These are phyloP conservation scores for Pangasius macronema DNA, from an alignment of 2,797 vertebrate genomes.

Conservation along the genomic window DNA sequence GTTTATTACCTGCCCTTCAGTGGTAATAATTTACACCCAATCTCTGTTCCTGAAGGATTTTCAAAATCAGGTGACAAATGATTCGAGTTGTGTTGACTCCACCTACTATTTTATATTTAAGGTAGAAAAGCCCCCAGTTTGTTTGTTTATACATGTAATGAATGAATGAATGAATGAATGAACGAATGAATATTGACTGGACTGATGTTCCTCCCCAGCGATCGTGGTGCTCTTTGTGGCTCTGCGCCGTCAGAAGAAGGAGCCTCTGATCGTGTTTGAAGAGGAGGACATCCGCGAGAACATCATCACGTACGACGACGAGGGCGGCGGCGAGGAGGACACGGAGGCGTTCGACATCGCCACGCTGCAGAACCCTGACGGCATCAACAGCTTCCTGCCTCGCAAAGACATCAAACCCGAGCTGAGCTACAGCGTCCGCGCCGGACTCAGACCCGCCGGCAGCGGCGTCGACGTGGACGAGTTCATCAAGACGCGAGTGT, in stretches of 20 bases:
- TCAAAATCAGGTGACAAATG: neutral
- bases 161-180: neutral
- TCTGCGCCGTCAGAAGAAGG: conserved; percentile 93
- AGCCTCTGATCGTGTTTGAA: conserved; percentile 93
- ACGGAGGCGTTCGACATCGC: conserved; percentile 98
- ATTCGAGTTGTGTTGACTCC: neutral
- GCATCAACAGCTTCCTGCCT: conserved; percentile 93
- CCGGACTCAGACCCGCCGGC: conserved; percentile 81
- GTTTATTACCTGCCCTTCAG: neutral
- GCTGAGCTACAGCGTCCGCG: conserved; percentile 86
- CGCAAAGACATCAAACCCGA: conserved; percentile 98
- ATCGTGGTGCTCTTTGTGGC: conserved; percentile 94
- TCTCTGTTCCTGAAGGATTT: neutral
- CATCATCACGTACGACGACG: conserved; percentile 96
- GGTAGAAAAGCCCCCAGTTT: no score
- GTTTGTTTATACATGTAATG: neutral
- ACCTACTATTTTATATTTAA: neutral
- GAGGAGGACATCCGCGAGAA: conserved; percentile 97
- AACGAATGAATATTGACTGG: no score
- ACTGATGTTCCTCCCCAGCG: conserved; percentile 60
- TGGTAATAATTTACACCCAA: neutral
- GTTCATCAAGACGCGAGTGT: conserved; percentile 94
- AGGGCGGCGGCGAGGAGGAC: conserved; percentile 96
- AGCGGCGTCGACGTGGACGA: conserved; percentile 95
- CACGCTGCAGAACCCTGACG: conserved; percentile 94